These are phyloP conservation scores for Platanista minor DNA, from an alignment of 2,113 vertebrate species.

Conservation along the genomic window DNA sequence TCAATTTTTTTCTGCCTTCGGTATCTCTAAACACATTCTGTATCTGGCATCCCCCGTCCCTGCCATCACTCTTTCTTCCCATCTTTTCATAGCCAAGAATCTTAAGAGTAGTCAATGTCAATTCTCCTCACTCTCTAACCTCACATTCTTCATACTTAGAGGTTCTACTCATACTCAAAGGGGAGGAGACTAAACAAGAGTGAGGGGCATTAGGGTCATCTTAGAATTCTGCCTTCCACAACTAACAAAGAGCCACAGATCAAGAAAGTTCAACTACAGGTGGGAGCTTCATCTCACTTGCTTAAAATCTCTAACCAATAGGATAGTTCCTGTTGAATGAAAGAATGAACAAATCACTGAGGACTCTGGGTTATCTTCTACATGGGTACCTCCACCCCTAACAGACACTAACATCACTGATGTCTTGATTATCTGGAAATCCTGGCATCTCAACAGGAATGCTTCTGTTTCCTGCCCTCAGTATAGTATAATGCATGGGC, in stretches of 20 bases:
- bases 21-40: background rate
- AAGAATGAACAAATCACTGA: background rate
- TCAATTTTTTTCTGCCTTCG: background rate
- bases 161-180: background rate
- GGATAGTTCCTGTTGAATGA: background rate
- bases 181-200: background rate
- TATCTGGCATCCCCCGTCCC: no score
- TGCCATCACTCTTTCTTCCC: background rate
- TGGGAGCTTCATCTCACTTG: background rate
- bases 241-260: background rate
- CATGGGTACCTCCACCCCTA: background rate
- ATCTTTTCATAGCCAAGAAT: background rate
- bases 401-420: no score
- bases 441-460: background rate
- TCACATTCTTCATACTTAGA: background rate
- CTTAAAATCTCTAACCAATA: background rate
- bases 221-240: background rate
- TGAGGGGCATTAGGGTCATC: background rate
- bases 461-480: background rate
- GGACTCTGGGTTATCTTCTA: background rate
- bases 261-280: background rate
- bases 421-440: background rate
- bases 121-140: background rate
- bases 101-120: background rate
- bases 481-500: fast-evolving